Evolutionary conservation across 2,888 invertebrate genomes (phyloP).

Genomic region (Drosophila bunnanda): DNA sequence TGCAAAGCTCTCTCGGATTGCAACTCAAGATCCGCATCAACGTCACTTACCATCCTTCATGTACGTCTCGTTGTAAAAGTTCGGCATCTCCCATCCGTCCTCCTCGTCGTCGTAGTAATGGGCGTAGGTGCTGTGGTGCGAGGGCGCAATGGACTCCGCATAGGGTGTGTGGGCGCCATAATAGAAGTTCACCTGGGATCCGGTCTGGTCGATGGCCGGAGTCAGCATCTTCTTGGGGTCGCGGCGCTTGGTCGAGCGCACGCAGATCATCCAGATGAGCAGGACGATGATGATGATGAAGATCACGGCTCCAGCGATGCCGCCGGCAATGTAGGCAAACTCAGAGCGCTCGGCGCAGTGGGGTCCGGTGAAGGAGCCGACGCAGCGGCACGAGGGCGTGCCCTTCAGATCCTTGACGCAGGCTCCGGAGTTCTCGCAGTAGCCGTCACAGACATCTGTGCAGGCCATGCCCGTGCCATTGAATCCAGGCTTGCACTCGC

Average conservation of each 20-base stretch:
- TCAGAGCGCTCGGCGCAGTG: constrained; percentile 96
- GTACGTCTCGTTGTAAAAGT: constrained; percentile 97
- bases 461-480: constrained; percentile 94
- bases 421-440: constrained; percentile 95
- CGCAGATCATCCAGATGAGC: constrained; percentile 98
- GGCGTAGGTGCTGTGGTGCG: constrained; percentile 97
- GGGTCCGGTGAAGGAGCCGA: constrained; percentile 95
- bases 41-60: constrained; percentile 91
- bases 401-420: constrained; percentile 94
- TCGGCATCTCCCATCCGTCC: constrained; percentile 99
- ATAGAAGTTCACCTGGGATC: constrained; percentile 97
- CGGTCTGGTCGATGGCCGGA: constrained; percentile 95
- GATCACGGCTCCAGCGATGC: constrained; percentile 96
- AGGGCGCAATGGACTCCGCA: constrained; percentile 97
- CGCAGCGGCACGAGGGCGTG: constrained; percentile 94
- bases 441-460: constrained; percentile 92
- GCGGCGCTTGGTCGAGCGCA: constrained; percentile 93
- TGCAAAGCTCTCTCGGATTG: neutral
- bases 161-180: constrained; percentile 97
- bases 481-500: constrained; percentile 97
- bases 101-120: constrained; percentile 98
- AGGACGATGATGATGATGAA: constrained; percentile 96
- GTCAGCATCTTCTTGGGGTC: constrained; percentile 96
- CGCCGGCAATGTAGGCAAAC: constrained; percentile 97
- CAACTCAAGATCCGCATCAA: neutral